Percentiles rank a stretch among this genome's conserved stretches.
phyloP scores from a whole-genome alignment of 1,140 invertebrate species.

The Paraescarpia echinospica region DNA sequence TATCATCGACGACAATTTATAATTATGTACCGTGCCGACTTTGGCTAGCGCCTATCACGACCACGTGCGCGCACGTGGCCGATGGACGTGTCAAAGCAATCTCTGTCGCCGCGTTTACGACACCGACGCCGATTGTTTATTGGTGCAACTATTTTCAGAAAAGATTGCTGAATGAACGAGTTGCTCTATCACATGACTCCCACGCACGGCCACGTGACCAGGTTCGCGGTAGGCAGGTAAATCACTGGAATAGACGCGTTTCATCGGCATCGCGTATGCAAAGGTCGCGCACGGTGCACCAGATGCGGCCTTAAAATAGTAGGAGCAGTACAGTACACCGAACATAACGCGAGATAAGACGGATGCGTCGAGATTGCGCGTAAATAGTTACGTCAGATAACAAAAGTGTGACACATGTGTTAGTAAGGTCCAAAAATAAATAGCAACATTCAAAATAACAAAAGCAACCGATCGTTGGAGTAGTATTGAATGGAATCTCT shows the following conservation, averaged over 20 bases:
- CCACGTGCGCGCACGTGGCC: neutral
- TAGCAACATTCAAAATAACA: neutral
- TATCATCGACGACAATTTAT: neutral
- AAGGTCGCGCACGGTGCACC: neutral
- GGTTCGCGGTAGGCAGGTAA: neutral
- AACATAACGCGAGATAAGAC: neutral
- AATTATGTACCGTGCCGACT: neutral
- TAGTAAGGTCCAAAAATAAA: neutral
- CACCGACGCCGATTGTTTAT: neutral
- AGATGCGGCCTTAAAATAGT: neutral
- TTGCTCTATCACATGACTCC: neutral
- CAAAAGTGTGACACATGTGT: neutral
- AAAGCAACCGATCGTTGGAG: neutral
- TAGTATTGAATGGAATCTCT: too few species aligned
- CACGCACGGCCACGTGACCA: neutral
- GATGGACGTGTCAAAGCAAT: neutral
- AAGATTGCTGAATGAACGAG: neutral
- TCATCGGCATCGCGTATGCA: neutral
- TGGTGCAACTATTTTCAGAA: neutral
- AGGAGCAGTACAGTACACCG: neutral
- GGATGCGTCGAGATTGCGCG: neutral
- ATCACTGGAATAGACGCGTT: neutral
- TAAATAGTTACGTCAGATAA: neutral
- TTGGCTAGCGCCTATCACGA: neutral
- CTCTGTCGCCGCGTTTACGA: neutral